These are phyloP conservation scores for Amphiprion clarkii DNA, from an alignment of 2,797 vertebrate genomes.

Conservation along the genomic window DNA sequence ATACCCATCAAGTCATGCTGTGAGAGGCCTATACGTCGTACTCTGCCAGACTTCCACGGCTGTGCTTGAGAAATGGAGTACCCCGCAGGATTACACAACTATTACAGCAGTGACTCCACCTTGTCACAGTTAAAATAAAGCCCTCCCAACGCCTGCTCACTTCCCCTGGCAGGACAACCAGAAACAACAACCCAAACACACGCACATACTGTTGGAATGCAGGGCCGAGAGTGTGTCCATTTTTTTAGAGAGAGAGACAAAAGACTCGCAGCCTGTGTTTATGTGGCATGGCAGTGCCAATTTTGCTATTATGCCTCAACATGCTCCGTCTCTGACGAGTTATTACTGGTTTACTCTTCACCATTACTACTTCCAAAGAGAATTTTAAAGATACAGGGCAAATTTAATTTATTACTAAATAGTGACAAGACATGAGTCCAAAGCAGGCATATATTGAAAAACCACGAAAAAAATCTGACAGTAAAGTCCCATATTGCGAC, in stretches of 20 bases:
- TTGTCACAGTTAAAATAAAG: slow-evolving; percentile 73
- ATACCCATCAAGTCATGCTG: slow-evolving; percentile 11
- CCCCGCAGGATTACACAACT: slow-evolving; percentile 73
- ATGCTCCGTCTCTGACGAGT: slow-evolving; percentile 67
- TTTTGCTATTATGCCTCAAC: slow-evolving; percentile 72
- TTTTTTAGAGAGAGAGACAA: slow-evolving; percentile 51
- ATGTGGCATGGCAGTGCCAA: slow-evolving; percentile 55
- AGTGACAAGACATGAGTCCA: neutral
- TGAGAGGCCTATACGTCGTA: slow-evolving; percentile 9
- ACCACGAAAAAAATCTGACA: neutral
- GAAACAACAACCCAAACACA: slow-evolving; percentile 67
- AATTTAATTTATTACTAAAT: slow-evolving; percentile 6
- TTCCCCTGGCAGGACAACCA: slow-evolving; percentile 75
- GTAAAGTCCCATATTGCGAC: neutral
- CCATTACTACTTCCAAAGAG: slow-evolving; percentile 28
- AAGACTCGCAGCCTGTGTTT: slow-evolving; percentile 59
- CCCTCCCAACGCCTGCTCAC: slow-evolving; percentile 69
- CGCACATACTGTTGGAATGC: slow-evolving; percentile 68
- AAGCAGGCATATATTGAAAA: neutral
- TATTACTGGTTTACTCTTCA: slow-evolving; percentile 53
- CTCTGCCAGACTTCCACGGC: slow-evolving; percentile 30
- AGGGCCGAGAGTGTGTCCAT: slow-evolving; percentile 45
- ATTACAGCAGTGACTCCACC: slow-evolving; percentile 74
- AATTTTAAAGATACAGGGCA: slow-evolving; percentile 7
- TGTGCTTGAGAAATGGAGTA: slow-evolving; percentile 58